Base-by-base conservation (phyloP, 2,113 vertebrate species). In the Phalacrocorax brasilianus region DNA sequence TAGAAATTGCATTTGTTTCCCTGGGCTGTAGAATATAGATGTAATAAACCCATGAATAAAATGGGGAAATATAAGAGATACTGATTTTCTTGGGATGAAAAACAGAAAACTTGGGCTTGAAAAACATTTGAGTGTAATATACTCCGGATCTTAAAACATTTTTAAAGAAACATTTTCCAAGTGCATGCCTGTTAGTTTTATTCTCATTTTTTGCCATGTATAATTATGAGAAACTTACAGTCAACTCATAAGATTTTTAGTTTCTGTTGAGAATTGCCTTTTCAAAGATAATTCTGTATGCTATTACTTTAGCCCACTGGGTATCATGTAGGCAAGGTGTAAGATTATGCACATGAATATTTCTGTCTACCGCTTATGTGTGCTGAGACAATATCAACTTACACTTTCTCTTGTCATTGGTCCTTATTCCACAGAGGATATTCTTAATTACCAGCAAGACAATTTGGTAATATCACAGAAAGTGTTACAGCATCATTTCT, bases 371-470 rank as follows among this genome's bases (percentile, higher is more conserved):
- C 49, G 85, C 70, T 94, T 94, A 83, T 26, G 77, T 3, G 38
- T 73, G 89, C 86, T 93, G 95, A 92, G 86, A 94, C 89, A 96
- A 85, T 88, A 93, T 65, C 94, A 92, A 35, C 77, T 94, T 76
- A 38, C 44, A 70, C 73, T 89, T 96, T 65, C 62, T 95, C 65
- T 71, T 85, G 77, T 91, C 92, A 87, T 92, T 95, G 91, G 92
- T 93, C 89, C 70, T 87, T 92, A 93, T 79, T 86, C 94, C 89
- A 24, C 1, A 45, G 91, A 90, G 89, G 26, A 94, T 96, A 66
- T 89, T 85, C 88, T 94, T 95, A 94, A 94, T 97, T 96, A 96
- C 86, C 66, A 93, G 83, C 80, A 92, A 94, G 86, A 91, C 80
- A 85, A 92, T 95, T 94, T 93, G 81, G 80, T 91, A 93, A 88